A percentile compares a stretch with the other conserved stretches of the same genome.
phyloP scores from a whole-genome alignment of 2,113 vertebrate genomes.

The Formicarius rufipectus region DNA sequence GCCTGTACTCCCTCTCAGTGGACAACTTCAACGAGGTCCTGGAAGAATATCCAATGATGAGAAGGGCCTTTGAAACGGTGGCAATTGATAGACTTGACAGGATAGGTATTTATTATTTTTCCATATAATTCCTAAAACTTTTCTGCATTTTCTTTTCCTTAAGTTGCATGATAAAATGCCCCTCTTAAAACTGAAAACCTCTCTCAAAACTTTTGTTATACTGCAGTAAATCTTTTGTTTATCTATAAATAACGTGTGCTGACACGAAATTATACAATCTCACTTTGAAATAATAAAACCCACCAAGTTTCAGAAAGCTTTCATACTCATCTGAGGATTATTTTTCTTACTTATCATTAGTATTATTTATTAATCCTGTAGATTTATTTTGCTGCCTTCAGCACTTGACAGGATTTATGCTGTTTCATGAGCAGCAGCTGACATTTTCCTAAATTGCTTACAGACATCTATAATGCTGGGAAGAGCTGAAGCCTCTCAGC shows the following conservation, averaged over 20 bases:
- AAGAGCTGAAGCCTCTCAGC: background rate
- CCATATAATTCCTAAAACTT: background rate
- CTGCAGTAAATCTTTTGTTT: background rate
- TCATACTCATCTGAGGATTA: background rate
- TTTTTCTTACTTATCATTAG: background rate
- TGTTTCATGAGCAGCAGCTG: background rate
- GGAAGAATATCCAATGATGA: slow-evolving; percentile 99
- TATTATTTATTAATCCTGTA: slow-evolving; percentile 4
- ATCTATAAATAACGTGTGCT: slow-evolving; percentile 12
- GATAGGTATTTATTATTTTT: slow-evolving; percentile 60
- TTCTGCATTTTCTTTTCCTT: background rate
- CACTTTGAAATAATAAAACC: background rate
- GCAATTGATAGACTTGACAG: slow-evolving; percentile 97
- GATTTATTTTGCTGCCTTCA: background rate
- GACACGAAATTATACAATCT: background rate
- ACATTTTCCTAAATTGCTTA: background rate
- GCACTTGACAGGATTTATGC: background rate
- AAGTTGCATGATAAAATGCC: background rate
- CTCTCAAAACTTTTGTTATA: background rate
- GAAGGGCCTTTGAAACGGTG: slow-evolving; percentile 96
- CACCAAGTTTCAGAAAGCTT: background rate
- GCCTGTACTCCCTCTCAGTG: slow-evolving; percentile 95
- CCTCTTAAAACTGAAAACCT: background rate
- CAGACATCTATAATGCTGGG: background rate
- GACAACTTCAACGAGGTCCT: slow-evolving; percentile 99